Conservation (phyloP, 2,888 invertebrate species). For the Leucozona laternaria region DNA sequence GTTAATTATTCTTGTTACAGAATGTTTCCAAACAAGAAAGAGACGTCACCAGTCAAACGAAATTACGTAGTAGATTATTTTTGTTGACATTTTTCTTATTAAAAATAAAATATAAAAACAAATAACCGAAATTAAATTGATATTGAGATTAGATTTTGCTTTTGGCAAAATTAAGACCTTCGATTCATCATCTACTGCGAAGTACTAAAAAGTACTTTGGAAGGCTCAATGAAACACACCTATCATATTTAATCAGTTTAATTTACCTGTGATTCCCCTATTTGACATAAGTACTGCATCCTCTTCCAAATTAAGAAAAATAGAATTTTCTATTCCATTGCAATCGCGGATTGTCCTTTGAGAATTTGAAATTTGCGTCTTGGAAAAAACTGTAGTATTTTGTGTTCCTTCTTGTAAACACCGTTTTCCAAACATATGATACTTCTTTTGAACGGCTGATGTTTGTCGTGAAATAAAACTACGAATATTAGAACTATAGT, state of each 20-base stretch:
- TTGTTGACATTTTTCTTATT: too few species aligned
- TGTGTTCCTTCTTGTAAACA: slow-evolving; percentile 88
- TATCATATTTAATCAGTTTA: slow-evolving; percentile 16
- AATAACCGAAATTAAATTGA: too few species aligned
- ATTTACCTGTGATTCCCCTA: slow-evolving; percentile 8
- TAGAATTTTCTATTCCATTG: slow-evolving; percentile 38
- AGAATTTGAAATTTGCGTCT: slow-evolving; percentile 48
- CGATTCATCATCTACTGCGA: too few species aligned
- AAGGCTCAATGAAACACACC: too few species aligned
- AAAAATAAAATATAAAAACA: too few species aligned
- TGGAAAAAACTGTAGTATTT: slow-evolving; percentile 61
- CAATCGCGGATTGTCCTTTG: slow-evolving; percentile 24
- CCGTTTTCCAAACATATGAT: slow-evolving; percentile 95
- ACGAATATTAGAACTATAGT: slow-evolving; percentile 87
- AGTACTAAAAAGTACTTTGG: too few species aligned
- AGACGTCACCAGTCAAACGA: too few species aligned
- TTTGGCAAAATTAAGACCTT: too few species aligned
- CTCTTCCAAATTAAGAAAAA: slow-evolving; percentile 22
- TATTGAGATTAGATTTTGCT: too few species aligned
- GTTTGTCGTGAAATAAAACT: slow-evolving; percentile 84
- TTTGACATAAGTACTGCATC: slow-evolving; percentile 17
- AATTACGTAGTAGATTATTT: too few species aligned
- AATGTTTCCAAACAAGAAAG: too few species aligned
- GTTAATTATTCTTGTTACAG: too few species aligned
- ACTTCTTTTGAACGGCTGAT: slow-evolving; percentile 93